Conservation (phyloP, 1,140 invertebrate species). For the Penaeus vannamei region DNA sequence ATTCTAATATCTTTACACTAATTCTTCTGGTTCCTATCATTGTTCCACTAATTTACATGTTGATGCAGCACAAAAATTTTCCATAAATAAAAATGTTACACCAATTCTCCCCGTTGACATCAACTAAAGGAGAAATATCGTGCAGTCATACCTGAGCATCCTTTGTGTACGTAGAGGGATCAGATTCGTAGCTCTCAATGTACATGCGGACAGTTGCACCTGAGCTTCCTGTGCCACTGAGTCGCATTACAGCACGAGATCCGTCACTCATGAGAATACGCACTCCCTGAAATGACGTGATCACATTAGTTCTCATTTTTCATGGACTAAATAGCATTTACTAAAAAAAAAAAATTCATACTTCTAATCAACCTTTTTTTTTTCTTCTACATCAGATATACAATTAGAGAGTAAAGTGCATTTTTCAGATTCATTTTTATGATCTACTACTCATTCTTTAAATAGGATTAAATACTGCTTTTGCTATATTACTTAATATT, state of each 20-base stretch:
- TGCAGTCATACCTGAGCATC: conserved; percentile 80
- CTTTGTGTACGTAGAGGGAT: conserved; percentile 73
- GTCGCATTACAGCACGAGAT: conserved; percentile 90
- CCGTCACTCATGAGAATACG: conserved; percentile 94
- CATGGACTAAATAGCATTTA: too few species aligned
- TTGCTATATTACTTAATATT: too few species aligned
- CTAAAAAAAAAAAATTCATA: too few species aligned
- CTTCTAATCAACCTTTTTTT: too few species aligned
- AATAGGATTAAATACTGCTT: not conserved
- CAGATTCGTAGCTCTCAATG: conserved; percentile 89
- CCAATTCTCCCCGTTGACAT: not conserved
- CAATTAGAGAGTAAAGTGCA: not conserved
- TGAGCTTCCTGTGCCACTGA: conserved; percentile 97
- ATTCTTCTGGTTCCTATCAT: too few species aligned
- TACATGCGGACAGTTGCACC: conserved; percentile 97
- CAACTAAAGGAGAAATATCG: not conserved
- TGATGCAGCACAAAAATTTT: too few species aligned
- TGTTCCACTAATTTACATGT: too few species aligned
- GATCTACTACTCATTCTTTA: too few species aligned
- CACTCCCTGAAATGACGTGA: conserved; percentile 81
- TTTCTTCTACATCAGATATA: not conserved
- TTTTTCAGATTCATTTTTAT: too few species aligned
- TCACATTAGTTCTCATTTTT: too few species aligned
- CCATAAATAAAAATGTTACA: too few species aligned
- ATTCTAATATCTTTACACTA: too few species aligned